These are phyloP conservation scores for Saguinus midas DNA, from an alignment of 2,113 vertebrate genomes.

Conservation along the genomic window DNA sequence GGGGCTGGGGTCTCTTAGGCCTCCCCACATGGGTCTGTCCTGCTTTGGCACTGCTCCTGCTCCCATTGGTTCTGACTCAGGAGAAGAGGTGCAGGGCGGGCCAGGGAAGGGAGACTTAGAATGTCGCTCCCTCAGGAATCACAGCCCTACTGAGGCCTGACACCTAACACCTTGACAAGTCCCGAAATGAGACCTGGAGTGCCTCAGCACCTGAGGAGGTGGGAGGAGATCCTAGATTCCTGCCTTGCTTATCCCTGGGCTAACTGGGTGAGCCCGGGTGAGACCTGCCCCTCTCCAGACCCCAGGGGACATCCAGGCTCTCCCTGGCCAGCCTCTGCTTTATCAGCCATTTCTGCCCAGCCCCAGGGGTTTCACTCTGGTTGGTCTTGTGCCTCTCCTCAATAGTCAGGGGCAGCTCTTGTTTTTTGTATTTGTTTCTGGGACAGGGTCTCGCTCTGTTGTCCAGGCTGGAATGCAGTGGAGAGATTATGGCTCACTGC, in stretches of 20 bases:
- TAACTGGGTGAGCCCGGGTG: accelerated
- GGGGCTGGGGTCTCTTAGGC: too few species aligned
- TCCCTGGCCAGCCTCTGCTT: background rate
- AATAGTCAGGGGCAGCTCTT: too few species aligned
- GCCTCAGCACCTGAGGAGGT: background rate
- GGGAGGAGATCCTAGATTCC: background rate
- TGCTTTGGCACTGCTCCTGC: background rate
- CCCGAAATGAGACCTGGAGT: background rate
- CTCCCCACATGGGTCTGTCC: background rate
- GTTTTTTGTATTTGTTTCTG: too few species aligned
- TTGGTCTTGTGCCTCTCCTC: background rate
- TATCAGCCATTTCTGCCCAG: accelerated
- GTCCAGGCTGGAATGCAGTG: too few species aligned
- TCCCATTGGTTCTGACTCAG: background rate
- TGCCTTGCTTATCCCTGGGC: background rate
- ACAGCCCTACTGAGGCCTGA: background rate
- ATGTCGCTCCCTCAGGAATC: background rate
- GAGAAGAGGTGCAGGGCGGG: background rate
- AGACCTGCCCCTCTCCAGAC: too few species aligned
- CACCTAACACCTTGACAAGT: background rate
- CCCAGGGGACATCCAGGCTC: background rate
- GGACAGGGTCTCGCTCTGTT: too few species aligned
- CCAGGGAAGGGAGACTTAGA: background rate
- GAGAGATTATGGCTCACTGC: too few species aligned
- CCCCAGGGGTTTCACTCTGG: background rate